Evolutionary conservation across 1,140 invertebrate genomes (phyloP).

Genomic region (Trichonephila clavata): DNA sequence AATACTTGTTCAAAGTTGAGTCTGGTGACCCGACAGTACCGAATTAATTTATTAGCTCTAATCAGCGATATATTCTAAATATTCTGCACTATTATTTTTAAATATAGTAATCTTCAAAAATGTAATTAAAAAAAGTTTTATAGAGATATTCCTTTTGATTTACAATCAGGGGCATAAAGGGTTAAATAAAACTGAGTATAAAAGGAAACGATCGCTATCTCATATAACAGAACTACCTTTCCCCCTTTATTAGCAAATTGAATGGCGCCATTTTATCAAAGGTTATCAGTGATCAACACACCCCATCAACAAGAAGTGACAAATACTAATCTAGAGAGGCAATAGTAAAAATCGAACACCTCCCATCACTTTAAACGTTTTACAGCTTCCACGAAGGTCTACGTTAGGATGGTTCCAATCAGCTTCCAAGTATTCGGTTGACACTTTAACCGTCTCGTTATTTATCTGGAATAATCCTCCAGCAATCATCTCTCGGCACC

Average conservation of each 20-base stretch:
- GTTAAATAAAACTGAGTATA: too few species aligned
- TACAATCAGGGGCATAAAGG: too few species aligned
- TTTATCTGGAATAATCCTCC: slow-evolving; percentile 19
- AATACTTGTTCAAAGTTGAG: too few species aligned
- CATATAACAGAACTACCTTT: not conserved
- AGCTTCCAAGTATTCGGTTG: not conserved
- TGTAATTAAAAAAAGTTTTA: too few species aligned
- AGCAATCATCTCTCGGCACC: not conserved
- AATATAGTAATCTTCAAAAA: too few species aligned
- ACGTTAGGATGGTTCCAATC: not conserved
- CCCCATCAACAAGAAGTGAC: not conserved
- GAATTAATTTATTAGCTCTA: too few species aligned
- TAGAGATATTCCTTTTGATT: too few species aligned
- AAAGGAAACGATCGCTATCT: not conserved
- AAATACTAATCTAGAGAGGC: not conserved
- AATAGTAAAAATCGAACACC: not conserved
- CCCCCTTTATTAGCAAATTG: not conserved
- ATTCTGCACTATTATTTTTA: too few species aligned
- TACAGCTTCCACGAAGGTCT: not conserved
- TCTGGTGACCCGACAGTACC: too few species aligned
- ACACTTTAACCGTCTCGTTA: slow-evolving; percentile 24
- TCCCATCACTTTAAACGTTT: slow-evolving; percentile 14
- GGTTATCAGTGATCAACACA: not conserved
- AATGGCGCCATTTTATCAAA: not conserved
- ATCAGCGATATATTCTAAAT: too few species aligned